Base-by-base conservation (phyloP, 2,113 vertebrate species). In the Herpetotheres cachinnans region DNA sequence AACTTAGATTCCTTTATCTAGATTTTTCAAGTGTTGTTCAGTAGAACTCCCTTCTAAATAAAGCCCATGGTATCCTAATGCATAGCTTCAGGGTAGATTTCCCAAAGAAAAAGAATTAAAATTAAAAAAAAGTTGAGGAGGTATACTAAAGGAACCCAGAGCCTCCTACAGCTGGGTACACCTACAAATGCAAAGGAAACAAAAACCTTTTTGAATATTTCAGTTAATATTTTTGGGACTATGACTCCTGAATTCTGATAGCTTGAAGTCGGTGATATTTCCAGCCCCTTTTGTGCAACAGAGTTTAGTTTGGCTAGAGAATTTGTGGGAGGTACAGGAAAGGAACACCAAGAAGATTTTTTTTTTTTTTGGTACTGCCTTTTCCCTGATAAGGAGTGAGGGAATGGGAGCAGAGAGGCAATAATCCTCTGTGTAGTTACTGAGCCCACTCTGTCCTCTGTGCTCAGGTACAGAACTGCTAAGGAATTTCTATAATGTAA, bases 401-500 rank as follows among this genome's bases (percentile, higher is more conserved):
- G 36, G 30, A 76, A 67, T 32, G 34, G 58, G 58, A 97, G 46
- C 66, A 65, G 74, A 92, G 52, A 19, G 36, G 36, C 62, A 90
- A 77, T 72, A 93, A 92, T 38, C 25, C 62, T 72, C 58, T 30
- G 10, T 30, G 82, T 22, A 61, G 61, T 40, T 38, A 36, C 62
- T 32, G 87, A 86, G 54, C 46, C 79, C 71, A 50, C 76, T 80
- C 82, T 62, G 32, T 89, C 46, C 65, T 67, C 63, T 52, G 24
- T 78, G 50, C 69, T 90, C 70, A 67, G 65, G 34, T 52, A 71
- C 72, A 83, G 44, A 79, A 56, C 63, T 61, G 69, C 70, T 89
- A 84, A 86, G 49, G 47, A 92, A 66, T 82, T 89, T 54, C 83
- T 94, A 20, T 73, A 82, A 93, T n/a, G 89, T 73, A 82, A 93